Base-by-base conservation (phyloP, 2,113 vertebrate genomes). In the Oryzias javanicus region DNA sequence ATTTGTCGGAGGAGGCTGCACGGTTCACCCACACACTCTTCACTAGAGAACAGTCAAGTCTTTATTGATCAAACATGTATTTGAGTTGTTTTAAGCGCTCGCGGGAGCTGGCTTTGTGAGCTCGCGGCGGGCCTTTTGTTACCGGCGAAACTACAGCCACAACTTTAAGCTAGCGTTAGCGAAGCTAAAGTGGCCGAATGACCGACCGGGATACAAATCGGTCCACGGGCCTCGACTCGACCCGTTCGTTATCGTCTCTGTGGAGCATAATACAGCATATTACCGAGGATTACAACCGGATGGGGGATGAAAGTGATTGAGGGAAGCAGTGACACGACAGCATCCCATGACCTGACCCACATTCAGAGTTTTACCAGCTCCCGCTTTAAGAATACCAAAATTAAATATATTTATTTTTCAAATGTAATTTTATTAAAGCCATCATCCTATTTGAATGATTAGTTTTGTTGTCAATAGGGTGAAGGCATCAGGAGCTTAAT, bases 141-240 rank as follows among this genome's bases (percentile, higher is more conserved):
- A 62, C 71, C 64, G 60, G 24, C 64, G 60, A 40, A 63, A 78
- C 50, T 58, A 54, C 59, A 42, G 49, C 59, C 74, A 17, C 64
- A 88, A 86, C 79, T 89, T 85, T 71, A 52, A 78, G 85, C 82
- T 83, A 85, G 67, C 63, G 57, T 60, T 80, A 84, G 84, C 82
- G 27, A 12, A 4, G 80, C 68, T 88, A 81, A 58, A 53, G 3
- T 69, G 67, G 72, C 60, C 65, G 27, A 29, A 78, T 70, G 79
- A 72, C 74, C 61, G 55, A 54, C 19, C 51, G 1, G 24, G 13
- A 4, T 19, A 10, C 10, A 19, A 20, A 53, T 49, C 24, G 12
- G 27, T 6, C 62, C 55, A 14, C 3, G 18, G 57, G 4, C 8
- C 54, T 5, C 25, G 25, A 27, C 5, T 27, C 25, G 25, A 27